Conservation (phyloP, 23 tunicate genomes). For the Aplidium turbinatum region DNA sequence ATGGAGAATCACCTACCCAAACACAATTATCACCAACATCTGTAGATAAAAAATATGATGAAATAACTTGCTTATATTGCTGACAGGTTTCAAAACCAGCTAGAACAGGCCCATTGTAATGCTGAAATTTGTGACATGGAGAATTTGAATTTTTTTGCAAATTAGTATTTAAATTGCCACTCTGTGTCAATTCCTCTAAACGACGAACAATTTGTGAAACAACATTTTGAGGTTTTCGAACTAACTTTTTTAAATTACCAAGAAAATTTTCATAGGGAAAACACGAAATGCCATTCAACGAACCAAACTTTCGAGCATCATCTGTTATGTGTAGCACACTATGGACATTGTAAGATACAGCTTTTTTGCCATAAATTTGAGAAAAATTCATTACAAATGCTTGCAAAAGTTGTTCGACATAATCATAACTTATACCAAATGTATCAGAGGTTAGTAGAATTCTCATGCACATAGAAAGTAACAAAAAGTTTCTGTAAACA, state of each 20-base stretch:
- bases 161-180: neutral
- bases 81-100: slow-evolving; percentile 16
- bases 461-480: slow-evolving; percentile 4
- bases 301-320: slow-evolving; percentile 28
- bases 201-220: slow-evolving; percentile 12
- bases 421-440: too few relatives aligned
- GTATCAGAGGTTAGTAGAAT: too few relatives aligned
- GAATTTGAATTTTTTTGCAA: neutral
- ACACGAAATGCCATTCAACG: slow-evolving; percentile 37
- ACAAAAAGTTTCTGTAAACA: slow-evolving; percentile 15
- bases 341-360: slow-evolving; percentile 48
- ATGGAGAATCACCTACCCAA: slow-evolving; percentile 5
- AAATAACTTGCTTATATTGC: slow-evolving; percentile 11
- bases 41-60: slow-evolving; percentile 11
- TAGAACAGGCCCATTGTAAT: slow-evolving; percentile 25
- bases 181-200: slow-evolving; percentile 1
- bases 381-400: too few relatives aligned
- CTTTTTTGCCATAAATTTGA: too few relatives aligned
- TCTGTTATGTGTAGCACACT: slow-evolving; percentile 31
- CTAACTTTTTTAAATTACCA: slow-evolving; percentile 24
- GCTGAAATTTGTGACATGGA: neutral
- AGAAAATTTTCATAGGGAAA: slow-evolving; percentile 48
- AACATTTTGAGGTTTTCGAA: slow-evolving; percentile 17
- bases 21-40: slow-evolving; percentile 8
- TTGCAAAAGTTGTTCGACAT: too few relatives aligned